Evolutionary conservation across 2,113 vertebrate species (phyloP).

Genomic region (Tragulus kanchil): DNA sequence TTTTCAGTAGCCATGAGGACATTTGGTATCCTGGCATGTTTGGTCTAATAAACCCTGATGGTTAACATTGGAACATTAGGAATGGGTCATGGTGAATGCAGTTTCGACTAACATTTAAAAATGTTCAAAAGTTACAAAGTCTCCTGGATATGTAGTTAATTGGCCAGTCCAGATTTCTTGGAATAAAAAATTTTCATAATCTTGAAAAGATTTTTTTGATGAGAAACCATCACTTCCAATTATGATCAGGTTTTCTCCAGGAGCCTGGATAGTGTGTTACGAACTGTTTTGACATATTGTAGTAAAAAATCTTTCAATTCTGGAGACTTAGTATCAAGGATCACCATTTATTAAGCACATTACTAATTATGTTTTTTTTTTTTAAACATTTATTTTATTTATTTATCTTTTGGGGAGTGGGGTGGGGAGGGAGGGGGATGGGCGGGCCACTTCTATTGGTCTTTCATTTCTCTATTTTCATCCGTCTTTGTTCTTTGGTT

Average conservation of each 20-base stretch:
- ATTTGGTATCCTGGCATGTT: not conserved
- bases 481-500: no score
- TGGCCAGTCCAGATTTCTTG: not conserved
- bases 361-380: not conserved
- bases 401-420: no score
- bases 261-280: not conserved
- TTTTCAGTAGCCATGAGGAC: not conserved
- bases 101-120: not conserved
- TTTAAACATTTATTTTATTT: no score
- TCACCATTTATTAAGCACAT: not conserved
- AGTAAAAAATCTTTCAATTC: conserved; percentile 14
- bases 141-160: not conserved
- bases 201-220: not conserved
- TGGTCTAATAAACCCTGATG: not conserved
- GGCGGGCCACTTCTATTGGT: no score
- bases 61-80: not conserved
- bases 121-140: not conserved
- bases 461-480: no score
- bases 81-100: not conserved
- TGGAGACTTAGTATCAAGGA: conserved; percentile 13
- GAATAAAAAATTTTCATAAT: not conserved
- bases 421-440: no score
- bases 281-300: not conserved
- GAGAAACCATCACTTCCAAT: not conserved
- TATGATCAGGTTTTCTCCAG: not conserved